Percentiles rank a stretch among this genome's conserved stretches.
These are phyloP conservation scores for Carassius auratus DNA, from an alignment of 2,113 vertebrate species.

Conservation along the genomic window DNA sequence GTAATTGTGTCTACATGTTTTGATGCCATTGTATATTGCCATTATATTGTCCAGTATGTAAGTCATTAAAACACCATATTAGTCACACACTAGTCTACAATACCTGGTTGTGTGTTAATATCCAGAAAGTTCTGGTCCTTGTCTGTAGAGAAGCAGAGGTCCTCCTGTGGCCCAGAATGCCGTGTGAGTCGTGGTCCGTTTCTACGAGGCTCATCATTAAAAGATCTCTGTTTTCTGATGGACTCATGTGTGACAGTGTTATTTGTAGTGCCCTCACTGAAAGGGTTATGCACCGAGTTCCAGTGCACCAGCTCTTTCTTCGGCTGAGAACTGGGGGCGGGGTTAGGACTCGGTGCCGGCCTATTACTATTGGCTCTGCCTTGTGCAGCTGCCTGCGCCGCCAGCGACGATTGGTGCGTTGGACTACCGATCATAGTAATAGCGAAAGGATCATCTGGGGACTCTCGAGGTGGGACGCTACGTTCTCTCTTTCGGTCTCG, in stretches of 20 bases:
- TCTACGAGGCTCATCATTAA: constrained; percentile 70
- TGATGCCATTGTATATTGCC: background rate
- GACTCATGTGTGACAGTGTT: constrained; percentile 57
- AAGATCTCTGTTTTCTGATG: constrained; percentile 55
- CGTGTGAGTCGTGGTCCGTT: constrained; percentile 74
- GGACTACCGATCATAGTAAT: constrained; percentile 82
- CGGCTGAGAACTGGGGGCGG: constrained; percentile 58
- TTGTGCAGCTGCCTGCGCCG: constrained; percentile 58
- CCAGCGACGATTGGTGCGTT: constrained; percentile 73
- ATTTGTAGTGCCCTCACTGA: constrained; percentile 62
- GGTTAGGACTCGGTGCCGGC: constrained; percentile 33
- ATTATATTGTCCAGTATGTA: background rate
- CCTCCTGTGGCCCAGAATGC: constrained; percentile 77
- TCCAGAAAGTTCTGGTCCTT: constrained; percentile 77
- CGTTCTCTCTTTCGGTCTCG: constrained; percentile 70
- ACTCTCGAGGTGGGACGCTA: constrained; percentile 68
- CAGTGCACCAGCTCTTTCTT: constrained; percentile 73
- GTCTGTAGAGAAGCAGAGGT: constrained; percentile 78
- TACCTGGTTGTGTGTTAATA: constrained; percentile 57
- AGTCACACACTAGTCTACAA: background rate
- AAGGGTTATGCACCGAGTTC: constrained; percentile 79
- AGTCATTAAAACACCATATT: background rate
- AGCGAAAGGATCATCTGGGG: constrained; percentile 76
- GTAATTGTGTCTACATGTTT: background rate
- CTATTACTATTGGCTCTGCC: constrained; percentile 37